Conservation (phyloP, 2,888 invertebrate species). For the Phymatocera aterrima region DNA sequence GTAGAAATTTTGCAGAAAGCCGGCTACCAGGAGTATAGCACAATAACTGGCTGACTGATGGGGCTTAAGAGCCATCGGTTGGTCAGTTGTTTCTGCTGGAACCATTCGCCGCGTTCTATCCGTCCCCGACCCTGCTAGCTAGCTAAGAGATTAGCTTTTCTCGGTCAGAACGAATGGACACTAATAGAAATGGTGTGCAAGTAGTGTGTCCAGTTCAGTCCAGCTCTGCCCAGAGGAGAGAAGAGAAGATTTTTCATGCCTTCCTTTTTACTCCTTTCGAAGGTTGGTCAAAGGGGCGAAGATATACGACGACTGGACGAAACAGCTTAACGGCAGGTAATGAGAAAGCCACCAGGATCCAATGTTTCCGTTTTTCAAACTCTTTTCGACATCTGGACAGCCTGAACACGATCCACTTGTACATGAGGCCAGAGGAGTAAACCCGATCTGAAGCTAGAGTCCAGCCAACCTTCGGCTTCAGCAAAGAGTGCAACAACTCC, state of each 20-base stretch:
- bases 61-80: conserved; percentile 38
- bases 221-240: no score
- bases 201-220: no score
- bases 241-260: not conserved
- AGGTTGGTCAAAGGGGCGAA: conserved; percentile 10
- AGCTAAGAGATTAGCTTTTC: conserved; percentile 24
- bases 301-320: not conserved
- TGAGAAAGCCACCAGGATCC: not conserved
- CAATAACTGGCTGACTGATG: conserved; percentile 42
- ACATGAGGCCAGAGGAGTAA: no score
- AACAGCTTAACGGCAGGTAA: not conserved
- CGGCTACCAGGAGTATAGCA: not conserved
- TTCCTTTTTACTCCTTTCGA: not conserved
- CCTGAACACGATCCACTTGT: no score
- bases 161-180: not conserved
- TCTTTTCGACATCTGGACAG: no score
- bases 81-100: conserved; percentile 1
- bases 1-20: conserved; percentile 35
- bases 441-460: no score
- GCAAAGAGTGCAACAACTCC: no score
- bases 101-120: conserved; percentile 7
- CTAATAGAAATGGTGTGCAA: no score
- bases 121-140: not conserved
- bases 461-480: no score
- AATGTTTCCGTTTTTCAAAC: conserved; percentile 14